phyloP scores from a whole-genome alignment of 2,888 invertebrate species.

The Scaptomyza flava region DNA sequence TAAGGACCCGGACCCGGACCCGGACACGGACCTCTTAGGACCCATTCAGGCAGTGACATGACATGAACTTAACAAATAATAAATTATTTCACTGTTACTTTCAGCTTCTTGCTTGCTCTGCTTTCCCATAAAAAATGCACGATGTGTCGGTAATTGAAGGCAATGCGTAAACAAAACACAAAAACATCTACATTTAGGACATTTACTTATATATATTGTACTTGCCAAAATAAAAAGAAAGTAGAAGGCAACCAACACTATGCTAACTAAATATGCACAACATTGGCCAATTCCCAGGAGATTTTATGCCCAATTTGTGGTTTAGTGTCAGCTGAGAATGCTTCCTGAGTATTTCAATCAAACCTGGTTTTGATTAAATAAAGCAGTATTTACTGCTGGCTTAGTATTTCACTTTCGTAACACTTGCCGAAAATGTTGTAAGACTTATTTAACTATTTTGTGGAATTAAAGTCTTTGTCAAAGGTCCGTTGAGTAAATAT shows the following conservation, averaged over 20 bases:
- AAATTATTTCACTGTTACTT: constrained; percentile 38
- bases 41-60: constrained; percentile 40
- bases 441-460: not conserved
- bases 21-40: constrained; percentile 20
- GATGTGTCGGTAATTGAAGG: constrained; percentile 68
- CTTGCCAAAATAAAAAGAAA: constrained; percentile 3
- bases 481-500: not conserved
- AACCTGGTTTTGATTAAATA: constrained; percentile 1
- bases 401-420: not conserved
- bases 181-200: constrained; percentile 55
- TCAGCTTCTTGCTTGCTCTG: not conserved
- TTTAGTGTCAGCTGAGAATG: not conserved
- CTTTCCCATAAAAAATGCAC: constrained; percentile 66
- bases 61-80: constrained; percentile 52
- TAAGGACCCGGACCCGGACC: constrained; percentile 17
- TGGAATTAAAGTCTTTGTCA: not conserved
- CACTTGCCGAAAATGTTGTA: not conserved
- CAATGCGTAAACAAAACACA: constrained; percentile 65
- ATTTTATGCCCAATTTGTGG: not conserved
- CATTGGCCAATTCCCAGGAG: constrained; percentile 15
- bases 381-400: not conserved
- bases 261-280: constrained; percentile 9
- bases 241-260: not conserved
- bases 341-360: constrained; percentile 14
- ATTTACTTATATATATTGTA: constrained; percentile 7